These are phyloP conservation scores for Atta cephalotes DNA, from an alignment of 1,140 invertebrate genomes.

Conservation along the genomic window DNA sequence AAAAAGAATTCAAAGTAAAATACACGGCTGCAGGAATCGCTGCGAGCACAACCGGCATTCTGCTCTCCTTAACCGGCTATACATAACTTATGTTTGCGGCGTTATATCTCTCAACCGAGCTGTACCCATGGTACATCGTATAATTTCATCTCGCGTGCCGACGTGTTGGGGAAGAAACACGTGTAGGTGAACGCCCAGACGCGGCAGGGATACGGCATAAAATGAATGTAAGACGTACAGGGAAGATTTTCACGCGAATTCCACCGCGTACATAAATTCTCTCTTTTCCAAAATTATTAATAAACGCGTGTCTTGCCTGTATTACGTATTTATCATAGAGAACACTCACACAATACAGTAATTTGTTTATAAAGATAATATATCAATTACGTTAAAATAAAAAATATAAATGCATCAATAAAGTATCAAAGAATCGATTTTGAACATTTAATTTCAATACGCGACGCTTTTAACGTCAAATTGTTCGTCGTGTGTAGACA, in stretches of 20 bases:
- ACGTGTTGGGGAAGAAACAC: conserved; percentile 59
- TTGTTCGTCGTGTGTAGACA: not conserved
- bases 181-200: conserved; percentile 42
- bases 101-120: conserved; percentile 53
- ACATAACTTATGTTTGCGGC: conserved; percentile 55
- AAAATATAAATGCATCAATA: not conserved
- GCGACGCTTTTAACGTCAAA: not conserved
- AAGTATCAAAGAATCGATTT: too few species aligned
- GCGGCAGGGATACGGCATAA: conserved; percentile 35
- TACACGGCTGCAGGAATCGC: conserved; percentile 2
- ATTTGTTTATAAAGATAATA: conserved; percentile 5
- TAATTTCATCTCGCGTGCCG: conserved; percentile 61
- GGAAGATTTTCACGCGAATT: conserved; percentile 56
- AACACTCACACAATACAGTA: not conserved
- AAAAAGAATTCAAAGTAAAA: conserved; percentile 19
- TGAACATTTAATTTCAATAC: not conserved
- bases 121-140: conserved; percentile 50
- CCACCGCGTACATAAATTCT: conserved; percentile 49
- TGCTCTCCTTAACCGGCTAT: conserved; percentile 50
- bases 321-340: conserved; percentile 29
- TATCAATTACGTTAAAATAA: not conserved
- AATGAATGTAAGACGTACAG: conserved; percentile 60
- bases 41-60: conserved; percentile 33
- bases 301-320: conserved; percentile 29
- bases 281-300: conserved; percentile 57